A percentile compares a stretch with the other conserved stretches of the same genome.
phyloP scores from a whole-genome alignment of 2,888 invertebrate genomes.

The Drosophila cognata region DNA sequence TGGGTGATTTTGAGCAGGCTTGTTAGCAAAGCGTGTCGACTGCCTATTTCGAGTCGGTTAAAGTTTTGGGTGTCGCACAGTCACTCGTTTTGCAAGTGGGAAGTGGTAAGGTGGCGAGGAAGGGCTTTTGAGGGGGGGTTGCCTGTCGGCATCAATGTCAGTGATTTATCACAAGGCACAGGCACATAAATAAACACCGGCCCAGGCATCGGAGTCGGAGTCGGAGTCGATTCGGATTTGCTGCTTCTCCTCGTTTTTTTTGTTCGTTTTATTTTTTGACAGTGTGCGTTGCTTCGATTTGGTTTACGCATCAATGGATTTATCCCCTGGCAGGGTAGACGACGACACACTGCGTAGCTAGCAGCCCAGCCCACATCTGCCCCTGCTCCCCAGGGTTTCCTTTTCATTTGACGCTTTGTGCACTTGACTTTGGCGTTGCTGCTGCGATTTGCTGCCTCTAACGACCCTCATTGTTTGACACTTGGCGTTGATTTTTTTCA shows the following conservation, averaged over 20 bases:
- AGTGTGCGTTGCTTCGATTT: conserved; percentile 71
- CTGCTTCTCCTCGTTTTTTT: conserved; percentile 37
- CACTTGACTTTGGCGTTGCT: conserved; percentile 70
- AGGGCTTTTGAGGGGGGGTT: neutral
- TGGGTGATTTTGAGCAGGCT: conserved; percentile 21
- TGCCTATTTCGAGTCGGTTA: conserved; percentile 68
- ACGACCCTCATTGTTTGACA: conserved; percentile 79
- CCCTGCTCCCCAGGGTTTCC: conserved; percentile 49
- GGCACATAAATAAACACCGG: conserved; percentile 76
- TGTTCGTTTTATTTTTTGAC: conserved; percentile 48
- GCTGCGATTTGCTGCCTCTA: conserved; percentile 74
- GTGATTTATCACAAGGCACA: conserved; percentile 74
- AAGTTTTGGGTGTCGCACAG: conserved; percentile 56
- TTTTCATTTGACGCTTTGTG: conserved; percentile 79
- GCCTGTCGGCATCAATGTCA: conserved; percentile 76
- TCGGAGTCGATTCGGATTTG: conserved; percentile 49
- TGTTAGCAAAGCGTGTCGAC: conserved; percentile 67
- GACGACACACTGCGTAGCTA: neutral
- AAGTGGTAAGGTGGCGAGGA: neutral
- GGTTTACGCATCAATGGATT: conserved; percentile 75
- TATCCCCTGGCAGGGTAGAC: conserved; percentile 43
- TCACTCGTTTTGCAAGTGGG: conserved; percentile 1
- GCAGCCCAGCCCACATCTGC: neutral
- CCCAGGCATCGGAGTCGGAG: conserved; percentile 22
- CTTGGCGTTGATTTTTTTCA: conserved; percentile 72